Base-by-base conservation (phyloP, 2,797 vertebrate genomes). In the Typhlichthys subterraneus region DNA sequence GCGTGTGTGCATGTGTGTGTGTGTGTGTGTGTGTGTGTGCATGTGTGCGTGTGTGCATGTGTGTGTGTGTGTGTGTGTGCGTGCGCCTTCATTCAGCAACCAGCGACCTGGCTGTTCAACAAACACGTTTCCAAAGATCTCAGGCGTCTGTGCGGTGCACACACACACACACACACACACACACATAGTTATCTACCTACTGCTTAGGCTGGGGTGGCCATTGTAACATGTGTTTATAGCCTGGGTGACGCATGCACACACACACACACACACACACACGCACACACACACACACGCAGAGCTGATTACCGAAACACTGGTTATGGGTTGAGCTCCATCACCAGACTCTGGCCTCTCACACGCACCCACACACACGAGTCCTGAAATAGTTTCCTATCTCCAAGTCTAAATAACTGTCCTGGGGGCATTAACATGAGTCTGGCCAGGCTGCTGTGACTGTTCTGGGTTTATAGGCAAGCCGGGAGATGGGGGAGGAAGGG, bases 381-480 rank as follows among this genome's bases (percentile, higher is more conserved):
- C 77, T 76, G 82, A 71, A 88, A 89, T 84, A 88, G 61, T 90
- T 90, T 91, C 84, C 82, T 87, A 76, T 70, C 64, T 77, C 67
- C 83, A 80, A 83, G 80, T 85, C 79, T 88, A 85, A 91, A 90
- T 85, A 89, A 84, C 76, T 59, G 59, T 68, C 76, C 60, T 10
- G 33, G 23, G 75, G 73, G 73, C 67, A 75, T 81, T 61, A 75
- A 64, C 72, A 63, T 67, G 67, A 84, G 82, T 80, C 75, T 78
- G 75, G 78, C 73, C 77, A 81, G 80, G 70, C 74, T 60, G 67
- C 69, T 70, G 57, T 58, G 67, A 80, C 76, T 79, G 72, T 54
- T 83, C 61, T 65, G 69, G 49, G 59, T 80, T 83, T 84, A 70
- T 54, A 52, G 51, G 75, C 59, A 7, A 4, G 53, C 61, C 46